Evolutionary conservation across 2,113 vertebrate genomes (phyloP).

Genomic region (Capra hircus): DNA sequence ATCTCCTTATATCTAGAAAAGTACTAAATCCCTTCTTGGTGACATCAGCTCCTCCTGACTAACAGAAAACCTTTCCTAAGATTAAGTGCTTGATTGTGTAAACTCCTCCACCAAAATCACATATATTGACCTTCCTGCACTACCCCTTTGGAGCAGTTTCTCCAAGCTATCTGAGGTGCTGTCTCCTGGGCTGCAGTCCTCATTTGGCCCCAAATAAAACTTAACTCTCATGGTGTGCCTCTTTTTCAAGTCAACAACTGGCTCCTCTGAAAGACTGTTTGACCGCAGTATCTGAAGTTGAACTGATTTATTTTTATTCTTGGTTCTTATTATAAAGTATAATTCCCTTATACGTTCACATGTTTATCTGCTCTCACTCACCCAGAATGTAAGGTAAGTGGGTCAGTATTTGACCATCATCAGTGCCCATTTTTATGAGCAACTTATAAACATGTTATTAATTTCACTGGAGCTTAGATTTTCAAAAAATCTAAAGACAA

Average conservation of each 20-base stretch:
- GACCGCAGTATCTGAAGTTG: not conserved
- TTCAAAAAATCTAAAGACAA: not conserved
- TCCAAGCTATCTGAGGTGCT: not conserved
- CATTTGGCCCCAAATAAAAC: not conserved
- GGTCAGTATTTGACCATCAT: not conserved
- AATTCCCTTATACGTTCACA: not conserved
- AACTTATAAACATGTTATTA: not conserved
- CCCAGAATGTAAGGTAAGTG: not conserved
- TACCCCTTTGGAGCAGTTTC: not conserved
- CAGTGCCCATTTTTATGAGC: not conserved
- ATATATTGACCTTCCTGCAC: not conserved
- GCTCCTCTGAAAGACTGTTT: not conserved
- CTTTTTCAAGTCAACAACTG: not conserved
- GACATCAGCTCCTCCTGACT: not conserved
- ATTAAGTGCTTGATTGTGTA: not conserved
- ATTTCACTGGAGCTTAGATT: not conserved
- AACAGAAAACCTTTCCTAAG: not conserved
- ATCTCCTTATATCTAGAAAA: not conserved
- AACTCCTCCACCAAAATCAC: not conserved
- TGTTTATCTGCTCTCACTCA: not conserved
- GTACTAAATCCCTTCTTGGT: not conserved
- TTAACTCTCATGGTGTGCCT: not conserved
- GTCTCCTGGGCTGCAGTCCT: not conserved
- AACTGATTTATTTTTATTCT: not conserved
- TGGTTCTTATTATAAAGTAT: not conserved